A percentile compares a stretch with the other conserved stretches of the same genome.
phyloP scores from a whole-genome alignment of 2,888 invertebrate genomes.

The Cryptops parisi region DNA sequence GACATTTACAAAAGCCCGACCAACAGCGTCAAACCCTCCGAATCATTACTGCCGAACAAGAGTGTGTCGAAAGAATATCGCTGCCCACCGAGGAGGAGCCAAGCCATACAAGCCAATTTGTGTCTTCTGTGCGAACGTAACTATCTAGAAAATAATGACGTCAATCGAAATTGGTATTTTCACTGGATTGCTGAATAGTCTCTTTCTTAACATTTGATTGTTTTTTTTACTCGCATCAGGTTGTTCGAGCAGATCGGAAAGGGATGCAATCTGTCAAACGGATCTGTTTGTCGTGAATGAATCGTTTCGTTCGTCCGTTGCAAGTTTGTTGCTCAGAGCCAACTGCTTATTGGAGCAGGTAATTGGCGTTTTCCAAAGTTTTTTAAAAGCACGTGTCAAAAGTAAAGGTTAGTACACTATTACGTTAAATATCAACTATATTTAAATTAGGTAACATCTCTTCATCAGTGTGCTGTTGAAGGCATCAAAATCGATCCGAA shows the following conservation, averaged over 20 bases:
- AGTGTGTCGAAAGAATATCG: background rate
- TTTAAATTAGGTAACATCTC: conserved; percentile 7
- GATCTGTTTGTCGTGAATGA: background rate
- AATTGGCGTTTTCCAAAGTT: too few relatives aligned
- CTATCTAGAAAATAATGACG: too few relatives aligned
- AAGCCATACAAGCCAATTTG: background rate
- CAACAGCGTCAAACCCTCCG: background rate
- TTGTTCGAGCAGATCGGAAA: background rate
- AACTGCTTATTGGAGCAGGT: conserved; percentile 13
- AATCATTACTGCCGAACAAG: background rate
- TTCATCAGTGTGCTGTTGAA: conserved; percentile 9
- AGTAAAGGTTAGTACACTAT: too few relatives aligned
- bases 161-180: too few relatives aligned
- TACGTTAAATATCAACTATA: too few relatives aligned
- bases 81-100: background rate
- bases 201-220: background rate
- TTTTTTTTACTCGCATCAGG: background rate
- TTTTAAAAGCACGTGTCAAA: too few relatives aligned
- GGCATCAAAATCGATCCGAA: conserved; percentile 8
- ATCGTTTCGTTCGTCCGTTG: conserved; percentile 9
- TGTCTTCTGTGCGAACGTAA: too few relatives aligned
- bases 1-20: background rate
- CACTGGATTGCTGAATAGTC: too few relatives aligned
- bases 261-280: conserved; percentile 5
- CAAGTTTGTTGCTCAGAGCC: conserved; percentile 5